Conservation (phyloP, 1,140 invertebrate species). For the Trypoxylus dichotomus region DNA sequence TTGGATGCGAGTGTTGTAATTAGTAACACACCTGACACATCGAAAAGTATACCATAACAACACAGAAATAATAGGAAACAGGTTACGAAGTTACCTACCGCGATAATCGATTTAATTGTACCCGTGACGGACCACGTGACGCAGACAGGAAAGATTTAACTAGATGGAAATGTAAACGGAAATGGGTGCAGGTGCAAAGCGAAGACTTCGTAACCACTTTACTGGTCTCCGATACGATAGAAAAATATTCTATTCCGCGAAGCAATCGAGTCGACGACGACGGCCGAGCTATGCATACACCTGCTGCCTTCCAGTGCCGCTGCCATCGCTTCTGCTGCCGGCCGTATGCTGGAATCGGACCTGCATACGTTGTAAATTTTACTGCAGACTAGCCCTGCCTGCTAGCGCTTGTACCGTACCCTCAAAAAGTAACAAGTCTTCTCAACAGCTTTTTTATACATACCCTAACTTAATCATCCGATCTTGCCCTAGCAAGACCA, state of each 20-base stretch:
- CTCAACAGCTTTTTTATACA: too few relatives aligned
- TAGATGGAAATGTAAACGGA: conserved; percentile 19
- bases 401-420: too few relatives aligned
- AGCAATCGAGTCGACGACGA: neutral
- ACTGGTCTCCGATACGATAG: conserved; percentile 7
- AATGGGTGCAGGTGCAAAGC: conserved; percentile 17
- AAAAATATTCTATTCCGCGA: conserved; percentile 17
- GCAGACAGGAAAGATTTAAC: conserved; percentile 14
- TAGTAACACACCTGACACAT: neutral
- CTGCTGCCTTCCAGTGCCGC: neutral
- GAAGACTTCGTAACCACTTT: neutral
- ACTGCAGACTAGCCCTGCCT: neutral
- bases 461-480: too few relatives aligned
- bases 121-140: neutral
- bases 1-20: neutral
- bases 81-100: neutral
- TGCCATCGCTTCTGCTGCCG: neutral
- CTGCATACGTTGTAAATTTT: conserved; percentile 3
- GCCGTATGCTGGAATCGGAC: neutral
- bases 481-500: too few relatives aligned
- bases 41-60: neutral
- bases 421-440: too few relatives aligned
- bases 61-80: neutral
- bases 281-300: neutral
- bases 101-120: conserved; percentile 1